Evolutionary conservation across 2,797 vertebrate genomes (phyloP).

Genomic region (Parauchenoglanis ngamensis): DNA sequence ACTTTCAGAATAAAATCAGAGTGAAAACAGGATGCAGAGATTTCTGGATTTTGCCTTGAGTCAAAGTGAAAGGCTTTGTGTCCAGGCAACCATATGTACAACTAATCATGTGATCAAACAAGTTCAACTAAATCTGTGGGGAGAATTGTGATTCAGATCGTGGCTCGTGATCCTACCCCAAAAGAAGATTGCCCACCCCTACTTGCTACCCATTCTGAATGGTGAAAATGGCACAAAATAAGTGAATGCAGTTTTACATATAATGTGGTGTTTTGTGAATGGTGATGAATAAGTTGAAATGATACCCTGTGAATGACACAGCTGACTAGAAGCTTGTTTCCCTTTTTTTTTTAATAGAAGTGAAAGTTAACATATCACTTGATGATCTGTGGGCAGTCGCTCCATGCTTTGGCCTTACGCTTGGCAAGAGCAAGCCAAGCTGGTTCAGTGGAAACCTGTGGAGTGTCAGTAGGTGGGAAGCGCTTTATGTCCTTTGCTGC

Average conservation of each 20-base stretch:
- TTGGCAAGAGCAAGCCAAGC: conserved; percentile 98
- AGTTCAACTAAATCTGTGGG: too few species aligned
- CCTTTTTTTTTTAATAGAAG: conserved; percentile 21
- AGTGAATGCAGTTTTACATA: neutral
- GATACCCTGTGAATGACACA: conserved; percentile 39
- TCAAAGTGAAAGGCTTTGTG: too few species aligned
- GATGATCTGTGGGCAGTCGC: conserved; percentile 98
- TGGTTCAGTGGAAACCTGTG: conserved; percentile 92
- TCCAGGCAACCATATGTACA: too few species aligned
- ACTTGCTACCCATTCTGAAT: conserved; percentile 3
- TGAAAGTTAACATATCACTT: conserved; percentile 77
- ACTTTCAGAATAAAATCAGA: too few species aligned
- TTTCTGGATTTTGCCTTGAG: too few species aligned
- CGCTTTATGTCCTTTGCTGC: conserved; percentile 93
- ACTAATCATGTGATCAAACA: too few species aligned
- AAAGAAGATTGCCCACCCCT: too few species aligned
- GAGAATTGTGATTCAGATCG: too few species aligned
- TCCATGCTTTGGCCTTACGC: conserved; percentile 99
- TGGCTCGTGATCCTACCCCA: too few species aligned
- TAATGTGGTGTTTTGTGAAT: conserved; percentile 7
- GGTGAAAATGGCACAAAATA: conserved; percentile 4
- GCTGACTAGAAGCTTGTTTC: conserved; percentile 19
- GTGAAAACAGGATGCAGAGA: too few species aligned
- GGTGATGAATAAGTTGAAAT: conserved; percentile 6
- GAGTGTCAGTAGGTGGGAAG: conserved; percentile 87